Evolutionary conservation across 2,888 invertebrate species (phyloP), one percentile per base, ranked within the genome.

Genomic region (Agrotis ipsilon): DNA sequence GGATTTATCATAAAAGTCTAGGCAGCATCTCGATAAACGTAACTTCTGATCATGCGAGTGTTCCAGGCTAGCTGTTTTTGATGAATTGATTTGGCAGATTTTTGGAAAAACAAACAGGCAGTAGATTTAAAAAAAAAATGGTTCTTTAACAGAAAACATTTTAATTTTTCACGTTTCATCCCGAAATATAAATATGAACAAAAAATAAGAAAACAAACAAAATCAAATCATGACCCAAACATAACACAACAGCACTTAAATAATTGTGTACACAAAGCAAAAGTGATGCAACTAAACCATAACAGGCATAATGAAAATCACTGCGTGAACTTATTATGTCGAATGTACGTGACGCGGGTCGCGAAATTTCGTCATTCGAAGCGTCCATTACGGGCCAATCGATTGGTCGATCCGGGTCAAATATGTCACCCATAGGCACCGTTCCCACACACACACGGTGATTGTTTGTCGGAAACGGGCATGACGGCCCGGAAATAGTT

Each of bases 301-400:
- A 80, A 80, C 69, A 14, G 69, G 63, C 78, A 84, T 89, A 88
- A 89, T 90, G 88, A 89, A 90, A 90, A 89, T 90, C 89, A 88
- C 86, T 75, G 87, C 72, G 77, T 82, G 76, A 82, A 84, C 87
- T 89, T 88, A 89, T 88, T 87, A 82, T 83, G 88, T 83, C 81
- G 57, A 76, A 69, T 78, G 81, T 82, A 90, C 90, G 90, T 90
- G 90, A 90, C 81, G 73, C 66, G 89, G 85, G 83, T 88, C 57
- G 76, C 78, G 84, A 84, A 86, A 82, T 83, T 86, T 81, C 79
- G 81, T 80, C 77, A 80, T 81, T 69, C 69, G 54, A 55, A 82
- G 80, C 75, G 71, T 82, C 78, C 81, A 78, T 80, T 83, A 79
- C 80, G 75, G 74, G 69, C 76, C 83, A 83, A 87, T 86, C 87